A percentile compares a stretch with the other conserved stretches of the same genome.
Evolutionary conservation across 2,113 vertebrate genomes (phyloP).

Genomic region (Dryoscopus gambensis): DNA sequence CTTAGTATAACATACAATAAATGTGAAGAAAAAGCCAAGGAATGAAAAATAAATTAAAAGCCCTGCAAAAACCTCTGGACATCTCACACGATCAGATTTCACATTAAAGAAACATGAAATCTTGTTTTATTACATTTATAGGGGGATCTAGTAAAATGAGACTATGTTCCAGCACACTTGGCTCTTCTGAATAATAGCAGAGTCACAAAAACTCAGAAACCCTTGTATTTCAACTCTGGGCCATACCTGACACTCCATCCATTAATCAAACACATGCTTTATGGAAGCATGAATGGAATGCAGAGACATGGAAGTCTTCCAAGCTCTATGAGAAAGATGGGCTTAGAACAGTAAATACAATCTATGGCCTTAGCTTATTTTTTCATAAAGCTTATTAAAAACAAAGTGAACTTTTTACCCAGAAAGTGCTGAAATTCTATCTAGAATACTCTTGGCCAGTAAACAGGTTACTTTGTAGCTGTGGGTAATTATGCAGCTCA

Average conservation of each 20-base stretch:
- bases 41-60: background rate
- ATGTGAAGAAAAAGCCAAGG: background rate
- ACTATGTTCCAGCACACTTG: background rate
- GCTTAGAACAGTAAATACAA: background rate
- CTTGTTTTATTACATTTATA: background rate
- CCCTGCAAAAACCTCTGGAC: background rate
- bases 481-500: conserved; percentile 46
- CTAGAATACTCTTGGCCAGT: background rate
- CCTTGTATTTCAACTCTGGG: background rate
- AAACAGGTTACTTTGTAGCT: conserved; percentile 44
- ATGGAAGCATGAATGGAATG: background rate
- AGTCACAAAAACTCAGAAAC: background rate
- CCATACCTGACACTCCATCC: background rate
- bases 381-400: background rate
- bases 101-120: background rate
- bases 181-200: background rate
- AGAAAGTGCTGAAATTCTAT: background rate
- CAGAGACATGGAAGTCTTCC: background rate
- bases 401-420: background rate
- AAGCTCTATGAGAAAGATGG: background rate
- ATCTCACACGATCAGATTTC: background rate
- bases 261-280: background rate
- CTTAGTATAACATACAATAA: background rate
- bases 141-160: background rate
- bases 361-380: background rate